These are phyloP conservation scores for Phoebastria nigripes DNA, from an alignment of 2,797 vertebrate genomes.

Conservation along the genomic window DNA sequence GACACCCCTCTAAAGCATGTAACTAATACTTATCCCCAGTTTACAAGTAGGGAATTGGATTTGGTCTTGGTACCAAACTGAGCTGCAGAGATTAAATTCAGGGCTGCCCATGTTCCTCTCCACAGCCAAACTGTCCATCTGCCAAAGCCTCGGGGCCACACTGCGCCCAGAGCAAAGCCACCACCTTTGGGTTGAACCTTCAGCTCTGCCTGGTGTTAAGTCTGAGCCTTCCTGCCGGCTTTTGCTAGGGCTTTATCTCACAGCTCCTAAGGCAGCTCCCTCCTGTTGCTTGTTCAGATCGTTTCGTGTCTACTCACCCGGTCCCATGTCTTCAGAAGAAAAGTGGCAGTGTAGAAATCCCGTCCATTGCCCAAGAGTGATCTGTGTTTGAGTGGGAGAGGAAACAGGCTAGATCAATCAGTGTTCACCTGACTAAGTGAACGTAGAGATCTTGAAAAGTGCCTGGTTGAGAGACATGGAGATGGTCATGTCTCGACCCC, in stretches of 20 bases:
- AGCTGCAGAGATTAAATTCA: neutral
- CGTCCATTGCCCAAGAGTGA: neutral
- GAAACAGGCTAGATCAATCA: neutral
- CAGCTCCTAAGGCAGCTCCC: neutral
- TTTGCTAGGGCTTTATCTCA: neutral
- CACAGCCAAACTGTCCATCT: neutral
- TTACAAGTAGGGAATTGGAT: neutral
- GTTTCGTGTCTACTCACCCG: neutral
- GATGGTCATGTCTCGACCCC: fast-evolving
- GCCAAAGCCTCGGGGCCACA: fast-evolving
- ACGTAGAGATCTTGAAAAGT: neutral
- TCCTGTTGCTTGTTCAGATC: neutral
- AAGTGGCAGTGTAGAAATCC: neutral
- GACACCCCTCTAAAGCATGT: neutral
- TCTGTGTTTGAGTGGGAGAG: neutral
- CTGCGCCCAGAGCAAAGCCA: fast-evolving
- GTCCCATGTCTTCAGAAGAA: neutral
- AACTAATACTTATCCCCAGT: neutral
- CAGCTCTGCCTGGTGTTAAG: neutral
- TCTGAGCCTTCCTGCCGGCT: neutral
- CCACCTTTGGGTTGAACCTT: neutral
- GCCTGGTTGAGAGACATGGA: neutral
- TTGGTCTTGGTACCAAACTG: neutral
- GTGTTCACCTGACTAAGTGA: neutral
- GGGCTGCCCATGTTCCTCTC: neutral